phyloP scores from a whole-genome alignment of 2,797 vertebrate genomes.

The Gymnoscopelus microlampas region DNA sequence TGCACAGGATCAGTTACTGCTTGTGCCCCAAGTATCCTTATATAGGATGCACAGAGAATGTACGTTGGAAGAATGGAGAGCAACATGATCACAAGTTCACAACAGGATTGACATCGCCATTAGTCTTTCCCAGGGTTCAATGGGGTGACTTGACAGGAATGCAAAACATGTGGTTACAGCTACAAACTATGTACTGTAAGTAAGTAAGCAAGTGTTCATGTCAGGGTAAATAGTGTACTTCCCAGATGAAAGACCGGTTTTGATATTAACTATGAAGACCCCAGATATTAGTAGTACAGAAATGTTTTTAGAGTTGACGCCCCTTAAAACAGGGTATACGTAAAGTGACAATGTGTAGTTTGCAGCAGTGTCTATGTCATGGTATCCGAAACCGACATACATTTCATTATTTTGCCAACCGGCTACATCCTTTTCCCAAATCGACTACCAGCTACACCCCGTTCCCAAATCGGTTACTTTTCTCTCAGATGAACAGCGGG shows the following conservation, averaged over 20 bases:
- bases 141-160: slow-evolving; percentile 25
- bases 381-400: slow-evolving; percentile 14
- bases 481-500: neutral
- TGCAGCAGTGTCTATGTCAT: slow-evolving; percentile 26
- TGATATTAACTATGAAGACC: neutral
- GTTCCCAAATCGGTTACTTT: neutral
- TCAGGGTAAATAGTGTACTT: slow-evolving; percentile 3
- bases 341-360: slow-evolving; percentile 19
- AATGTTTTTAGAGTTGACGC: neutral
- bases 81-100: slow-evolving; percentile 16
- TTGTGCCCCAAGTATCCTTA: slow-evolving; percentile 20
- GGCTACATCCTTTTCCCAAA: neutral
- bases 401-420: neutral
- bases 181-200: slow-evolving; percentile 13
- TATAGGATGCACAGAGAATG: slow-evolving; percentile 31
- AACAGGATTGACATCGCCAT: slow-evolving; percentile 21
- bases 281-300: slow-evolving; percentile 6
- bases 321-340: slow-evolving; percentile 3
- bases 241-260: slow-evolving; percentile 1
- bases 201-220: slow-evolving; percentile 20
- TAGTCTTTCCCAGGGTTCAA: slow-evolving; percentile 32
- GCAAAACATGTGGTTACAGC: slow-evolving; percentile 28
- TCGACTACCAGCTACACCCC: neutral
- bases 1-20: slow-evolving; percentile 62
- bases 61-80: slow-evolving; percentile 8